Evolutionary conservation across 2,113 vertebrate genomes (phyloP), one percentile per base, ranked within the genome.

Genomic region (Zeus faber): DNA sequence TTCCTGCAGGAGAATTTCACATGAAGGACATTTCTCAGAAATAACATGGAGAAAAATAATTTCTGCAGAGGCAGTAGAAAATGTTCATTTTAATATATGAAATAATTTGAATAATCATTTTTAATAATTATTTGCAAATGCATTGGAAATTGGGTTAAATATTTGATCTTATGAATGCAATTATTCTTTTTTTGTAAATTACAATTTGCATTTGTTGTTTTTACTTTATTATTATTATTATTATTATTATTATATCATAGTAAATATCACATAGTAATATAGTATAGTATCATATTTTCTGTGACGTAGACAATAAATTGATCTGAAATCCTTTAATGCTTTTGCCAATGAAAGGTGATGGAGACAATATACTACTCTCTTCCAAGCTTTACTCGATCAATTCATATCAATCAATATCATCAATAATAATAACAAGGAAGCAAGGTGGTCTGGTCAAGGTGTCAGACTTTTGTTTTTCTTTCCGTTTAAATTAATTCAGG

Each of bases 341-440:
- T 44, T 44, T 44, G 10, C 8, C 18, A 44, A 22, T 44, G 8
- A 44, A 21, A 22, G 39, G n/a, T 41, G 18, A 17, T 6, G 1
- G 3, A n/a, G 33, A n/a, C 23, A 6, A 1, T 44, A 11, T 21
- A 20, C 6, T 21, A 44, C 18, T 21, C 41, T 11, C 11, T 24
- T 23, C n/a, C 14, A 25, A 47, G 22, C 13, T 47, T 47, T 11
- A 22, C 45, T 25, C 45, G 25, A 47, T 25, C 45, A 47, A 47
- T 45, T 18, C 20, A 22, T 47, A 47, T 25, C 14, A 14, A 24
- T 47, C 21, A 47, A 25, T 47, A 20, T 21, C 21, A 44, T 44
- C 9, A 44, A 44, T 37, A 37, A 37, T 37, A 37, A 37, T 37
- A n/a, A n/a, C 33, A 37, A 4, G n/a, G 3, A 37, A 37, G 33